These are phyloP conservation scores for Myotis pilosus DNA, from an alignment of 2,797 vertebrate species.

Conservation along the genomic window DNA sequence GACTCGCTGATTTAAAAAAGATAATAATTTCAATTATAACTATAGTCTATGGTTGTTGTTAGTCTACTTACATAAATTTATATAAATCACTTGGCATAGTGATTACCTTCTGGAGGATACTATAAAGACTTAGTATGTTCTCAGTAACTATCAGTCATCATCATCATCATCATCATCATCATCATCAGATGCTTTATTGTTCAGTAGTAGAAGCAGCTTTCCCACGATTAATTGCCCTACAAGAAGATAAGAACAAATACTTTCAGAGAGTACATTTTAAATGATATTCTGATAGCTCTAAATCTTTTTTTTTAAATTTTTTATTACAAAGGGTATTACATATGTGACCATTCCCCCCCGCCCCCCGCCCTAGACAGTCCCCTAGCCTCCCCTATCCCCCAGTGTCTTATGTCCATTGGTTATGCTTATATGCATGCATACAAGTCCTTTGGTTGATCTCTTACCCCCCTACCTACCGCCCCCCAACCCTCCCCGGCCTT, in stretches of 20 bases:
- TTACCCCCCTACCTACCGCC: too few species aligned
- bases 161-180: not conserved
- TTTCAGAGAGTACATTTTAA: conserved; percentile 6
- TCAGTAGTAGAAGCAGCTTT: not conserved
- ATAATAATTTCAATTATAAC: not conserved
- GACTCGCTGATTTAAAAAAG: not conserved
- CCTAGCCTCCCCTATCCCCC: too few species aligned
- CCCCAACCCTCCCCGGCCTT: too few species aligned
- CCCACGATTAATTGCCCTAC: not conserved
- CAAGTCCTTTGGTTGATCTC: too few species aligned
- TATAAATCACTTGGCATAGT: not conserved
- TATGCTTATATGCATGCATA: too few species aligned
- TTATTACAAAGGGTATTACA: too few species aligned
- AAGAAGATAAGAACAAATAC: not conserved
- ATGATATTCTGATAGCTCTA: not conserved
- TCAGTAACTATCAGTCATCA: not conserved
- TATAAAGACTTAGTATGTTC: not conserved
- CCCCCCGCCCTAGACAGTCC: too few species aligned
- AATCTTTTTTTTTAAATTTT: too few species aligned
- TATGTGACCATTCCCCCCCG: too few species aligned
- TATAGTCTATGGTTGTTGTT: not conserved
- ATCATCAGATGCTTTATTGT: not conserved
- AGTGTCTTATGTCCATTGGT: too few species aligned
- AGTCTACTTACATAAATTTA: not conserved
- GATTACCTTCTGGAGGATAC: not conserved